phyloP scores from a whole-genome alignment of 2,888 invertebrate genomes.

The Microchrysa polita region DNA sequence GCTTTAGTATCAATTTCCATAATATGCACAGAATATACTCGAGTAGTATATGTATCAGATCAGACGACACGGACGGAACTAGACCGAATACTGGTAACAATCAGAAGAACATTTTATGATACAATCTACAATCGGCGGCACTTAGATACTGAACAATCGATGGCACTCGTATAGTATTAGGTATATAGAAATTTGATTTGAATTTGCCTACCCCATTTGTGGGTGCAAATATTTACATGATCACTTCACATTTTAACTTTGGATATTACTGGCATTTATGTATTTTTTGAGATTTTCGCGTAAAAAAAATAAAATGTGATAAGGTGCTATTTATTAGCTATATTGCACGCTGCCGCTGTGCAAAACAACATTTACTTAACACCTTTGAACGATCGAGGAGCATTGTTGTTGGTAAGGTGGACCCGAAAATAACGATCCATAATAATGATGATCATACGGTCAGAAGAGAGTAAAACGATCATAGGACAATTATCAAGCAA shows the following conservation, averaged over 20 bases:
- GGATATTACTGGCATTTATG: slow-evolving; percentile 9
- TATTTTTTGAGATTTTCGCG: slow-evolving; percentile 3
- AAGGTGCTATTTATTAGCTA: not conserved
- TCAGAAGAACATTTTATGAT: slow-evolving; percentile 12
- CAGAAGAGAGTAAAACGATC: not conserved
- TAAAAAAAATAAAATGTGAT: not conserved
- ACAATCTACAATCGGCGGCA: no score
- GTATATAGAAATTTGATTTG: not conserved
- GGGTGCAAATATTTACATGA: slow-evolving; percentile 13
- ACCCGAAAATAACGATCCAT: not conserved
- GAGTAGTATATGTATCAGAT: no score
- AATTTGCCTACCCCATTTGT: slow-evolving; percentile 21
- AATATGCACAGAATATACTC: slow-evolving; percentile 19
- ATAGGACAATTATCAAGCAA: not conserved
- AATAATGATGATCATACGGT: not conserved
- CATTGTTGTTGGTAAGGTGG: not conserved
- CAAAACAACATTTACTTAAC: slow-evolving; percentile 24
- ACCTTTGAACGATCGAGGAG: slow-evolving; percentile 2
- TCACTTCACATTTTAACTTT: slow-evolving; percentile 35
- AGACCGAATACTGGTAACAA: not conserved
- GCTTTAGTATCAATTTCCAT: slow-evolving; percentile 35
- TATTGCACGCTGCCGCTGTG: not conserved
- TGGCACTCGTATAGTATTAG: no score
- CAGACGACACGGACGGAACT: not conserved
- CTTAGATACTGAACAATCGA: no score